Evolutionary conservation across 2,888 invertebrate species (phyloP).

Genomic region (Eupithecia insigniata): DNA sequence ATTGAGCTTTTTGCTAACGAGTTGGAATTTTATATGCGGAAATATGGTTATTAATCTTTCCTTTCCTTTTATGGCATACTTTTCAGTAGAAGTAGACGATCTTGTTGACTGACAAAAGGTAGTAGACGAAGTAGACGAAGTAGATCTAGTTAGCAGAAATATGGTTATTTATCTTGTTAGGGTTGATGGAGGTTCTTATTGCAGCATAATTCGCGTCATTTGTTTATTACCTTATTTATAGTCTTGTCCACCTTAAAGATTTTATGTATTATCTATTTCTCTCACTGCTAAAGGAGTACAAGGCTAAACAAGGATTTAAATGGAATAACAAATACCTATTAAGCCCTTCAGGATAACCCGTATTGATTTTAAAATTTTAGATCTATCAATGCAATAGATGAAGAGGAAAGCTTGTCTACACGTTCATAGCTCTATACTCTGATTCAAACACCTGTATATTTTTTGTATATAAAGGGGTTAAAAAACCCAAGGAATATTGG

Average conservation of each 20-base stretch:
- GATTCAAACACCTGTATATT: too few species aligned
- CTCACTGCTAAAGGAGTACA: conserved; percentile 7
- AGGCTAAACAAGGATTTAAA: background rate
- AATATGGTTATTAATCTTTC: too few species aligned
- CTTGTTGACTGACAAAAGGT: background rate
- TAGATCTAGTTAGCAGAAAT: too few species aligned
- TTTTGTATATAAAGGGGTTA: too few species aligned
- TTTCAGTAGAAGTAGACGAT: background rate
- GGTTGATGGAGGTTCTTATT: background rate
- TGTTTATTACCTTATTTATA: conserved; percentile 4
- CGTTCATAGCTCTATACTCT: conserved; percentile 11
- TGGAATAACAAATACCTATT: background rate
- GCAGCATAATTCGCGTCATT: conserved; percentile 1
- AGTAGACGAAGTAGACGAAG: too few species aligned
- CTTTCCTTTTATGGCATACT: too few species aligned
- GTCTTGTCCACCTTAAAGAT: background rate
- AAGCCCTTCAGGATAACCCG: background rate
- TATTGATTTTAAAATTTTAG: too few species aligned
- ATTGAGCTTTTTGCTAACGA: too few species aligned
- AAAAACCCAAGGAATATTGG: too few species aligned
- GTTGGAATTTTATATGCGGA: too few species aligned
- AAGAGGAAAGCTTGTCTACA: conserved; percentile 7
- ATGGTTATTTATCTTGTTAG: background rate
- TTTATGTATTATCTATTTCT: conserved; percentile 3
- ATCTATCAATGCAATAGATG: background rate